Evolutionary conservation across 2,113 vertebrate species (phyloP).

Genomic region (Neoarius graeffei): DNA sequence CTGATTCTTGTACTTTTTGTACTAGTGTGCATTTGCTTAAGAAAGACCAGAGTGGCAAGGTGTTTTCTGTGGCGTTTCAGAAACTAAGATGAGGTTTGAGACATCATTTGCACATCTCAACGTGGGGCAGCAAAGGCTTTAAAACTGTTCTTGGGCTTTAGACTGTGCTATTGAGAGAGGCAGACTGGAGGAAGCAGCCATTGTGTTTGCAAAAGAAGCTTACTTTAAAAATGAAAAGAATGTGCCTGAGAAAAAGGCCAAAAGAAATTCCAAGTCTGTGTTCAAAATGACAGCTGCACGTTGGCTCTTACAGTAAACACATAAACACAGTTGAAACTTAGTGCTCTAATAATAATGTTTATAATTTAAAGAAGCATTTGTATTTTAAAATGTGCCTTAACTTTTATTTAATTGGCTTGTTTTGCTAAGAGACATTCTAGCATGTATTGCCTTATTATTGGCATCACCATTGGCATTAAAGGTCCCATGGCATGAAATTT

Average conservation of each 20-base stretch:
- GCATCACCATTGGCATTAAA: neutral
- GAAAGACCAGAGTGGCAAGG: neutral
- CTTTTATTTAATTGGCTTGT: neutral
- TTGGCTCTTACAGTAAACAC: neutral
- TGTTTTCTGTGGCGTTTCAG: neutral
- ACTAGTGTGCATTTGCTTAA: neutral
- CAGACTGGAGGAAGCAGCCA: neutral
- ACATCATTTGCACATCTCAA: neutral
- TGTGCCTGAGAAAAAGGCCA: neutral
- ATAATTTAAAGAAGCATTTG: neutral
- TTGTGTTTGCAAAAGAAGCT: conserved; percentile 1
- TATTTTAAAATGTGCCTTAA: neutral
- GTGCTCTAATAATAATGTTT: neutral
- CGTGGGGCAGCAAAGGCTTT: neutral
- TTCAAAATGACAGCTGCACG: neutral
- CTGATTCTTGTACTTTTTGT: neutral
- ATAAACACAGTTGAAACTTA: neutral
- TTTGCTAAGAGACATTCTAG: neutral
- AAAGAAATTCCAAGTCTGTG: neutral
- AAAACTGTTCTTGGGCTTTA: neutral
- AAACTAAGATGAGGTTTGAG: neutral
- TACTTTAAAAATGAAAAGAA: neutral
- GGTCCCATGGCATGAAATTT: too few species aligned
- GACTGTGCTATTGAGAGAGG: conserved; percentile 6
- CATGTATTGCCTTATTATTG: neutral